A percentile compares a stretch with the other conserved stretches of the same genome.
Evolutionary conservation across 2,113 vertebrate genomes (phyloP).

Genomic region (Rhabdomys dilectus): DNA sequence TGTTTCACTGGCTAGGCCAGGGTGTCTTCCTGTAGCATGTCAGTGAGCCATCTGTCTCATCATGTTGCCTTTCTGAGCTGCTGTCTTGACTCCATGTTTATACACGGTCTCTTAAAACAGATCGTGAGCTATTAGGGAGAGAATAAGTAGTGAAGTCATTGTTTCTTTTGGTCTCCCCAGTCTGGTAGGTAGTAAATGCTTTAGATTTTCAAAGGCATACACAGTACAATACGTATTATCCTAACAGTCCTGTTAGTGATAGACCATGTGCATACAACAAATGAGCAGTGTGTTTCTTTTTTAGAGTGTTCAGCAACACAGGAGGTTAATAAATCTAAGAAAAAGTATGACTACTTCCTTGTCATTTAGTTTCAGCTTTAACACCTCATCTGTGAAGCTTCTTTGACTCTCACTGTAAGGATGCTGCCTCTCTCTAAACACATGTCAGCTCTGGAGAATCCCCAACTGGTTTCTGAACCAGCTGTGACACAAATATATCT

Average conservation of each 20-base stretch:
- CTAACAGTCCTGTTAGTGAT: background rate
- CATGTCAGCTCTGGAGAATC: background rate
- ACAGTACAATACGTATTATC: background rate
- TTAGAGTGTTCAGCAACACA: background rate
- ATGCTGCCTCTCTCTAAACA: background rate
- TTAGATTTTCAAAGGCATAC: constrained; percentile 1
- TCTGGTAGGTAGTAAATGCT: background rate
- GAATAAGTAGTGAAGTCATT: background rate
- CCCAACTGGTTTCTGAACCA: constrained; percentile 19
- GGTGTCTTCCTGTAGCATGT: background rate
- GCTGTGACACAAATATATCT: background rate
- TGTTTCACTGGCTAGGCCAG: background rate
- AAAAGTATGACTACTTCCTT: background rate
- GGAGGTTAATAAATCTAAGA: background rate
- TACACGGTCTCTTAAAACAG: background rate
- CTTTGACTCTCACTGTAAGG: background rate
- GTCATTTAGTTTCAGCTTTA: constrained; percentile 18
- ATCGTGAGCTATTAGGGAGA: background rate
- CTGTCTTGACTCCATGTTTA: background rate
- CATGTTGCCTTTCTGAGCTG: background rate
- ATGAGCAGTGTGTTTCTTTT: background rate
- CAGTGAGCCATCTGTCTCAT: background rate
- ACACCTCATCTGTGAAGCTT: background rate
- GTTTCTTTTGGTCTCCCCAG: constrained; percentile 9
- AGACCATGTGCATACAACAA: background rate